phyloP scores from a whole-genome alignment of 2,888 invertebrate species.

The Apomyelois bistriatella region DNA sequence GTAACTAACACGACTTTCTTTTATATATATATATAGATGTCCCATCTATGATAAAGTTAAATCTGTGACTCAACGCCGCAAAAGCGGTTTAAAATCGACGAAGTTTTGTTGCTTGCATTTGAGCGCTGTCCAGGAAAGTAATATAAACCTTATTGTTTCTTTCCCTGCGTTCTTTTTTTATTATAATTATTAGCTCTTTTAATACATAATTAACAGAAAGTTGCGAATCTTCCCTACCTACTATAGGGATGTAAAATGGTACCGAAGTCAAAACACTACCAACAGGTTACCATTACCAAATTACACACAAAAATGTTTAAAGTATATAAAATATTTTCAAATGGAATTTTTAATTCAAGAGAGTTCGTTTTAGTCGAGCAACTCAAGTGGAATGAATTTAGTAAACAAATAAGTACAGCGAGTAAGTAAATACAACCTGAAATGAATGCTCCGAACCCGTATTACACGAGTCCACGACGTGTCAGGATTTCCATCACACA shows the following conservation, averaged over 20 bases:
- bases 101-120: constrained; percentile 16
- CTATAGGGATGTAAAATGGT: too few species aligned
- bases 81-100: constrained; percentile 36
- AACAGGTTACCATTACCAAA: too few species aligned
- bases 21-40: too few species aligned
- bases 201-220: too few species aligned
- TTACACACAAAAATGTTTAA: background rate
- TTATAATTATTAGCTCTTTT: background rate
- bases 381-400: background rate
- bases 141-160: background rate
- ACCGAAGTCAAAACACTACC: too few species aligned
- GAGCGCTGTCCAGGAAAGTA: background rate
- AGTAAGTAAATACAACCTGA: constrained; percentile 2
- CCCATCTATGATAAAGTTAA: too few species aligned
- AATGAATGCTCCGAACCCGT: constrained; percentile 22
- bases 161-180: background rate
- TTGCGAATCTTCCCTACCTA: too few species aligned
- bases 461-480: constrained; percentile 30
- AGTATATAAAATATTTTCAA: background rate
- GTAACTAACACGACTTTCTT: too few species aligned
- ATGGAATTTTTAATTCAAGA: background rate
- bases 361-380: background rate
- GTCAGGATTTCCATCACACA: constrained; percentile 50
- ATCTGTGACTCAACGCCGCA: background rate
- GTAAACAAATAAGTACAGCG: constrained; percentile 1